phyloP scores from a whole-genome alignment of 2,113 vertebrate genomes.

The Thermophis baileyi region DNA sequence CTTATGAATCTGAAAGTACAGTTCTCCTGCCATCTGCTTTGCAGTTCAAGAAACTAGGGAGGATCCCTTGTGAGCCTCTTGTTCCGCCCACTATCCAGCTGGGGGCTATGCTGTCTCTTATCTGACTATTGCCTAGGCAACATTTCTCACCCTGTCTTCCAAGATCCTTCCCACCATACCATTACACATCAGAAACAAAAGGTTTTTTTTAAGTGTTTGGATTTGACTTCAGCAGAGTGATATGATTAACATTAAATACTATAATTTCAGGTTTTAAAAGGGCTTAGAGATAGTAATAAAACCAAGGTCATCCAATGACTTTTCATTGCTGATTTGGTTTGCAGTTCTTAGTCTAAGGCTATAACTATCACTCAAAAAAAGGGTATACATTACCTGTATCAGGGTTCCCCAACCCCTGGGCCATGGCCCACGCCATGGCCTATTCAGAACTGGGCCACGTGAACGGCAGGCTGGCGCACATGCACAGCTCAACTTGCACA shows the following conservation, averaged over 20 bases:
- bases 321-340: neutral
- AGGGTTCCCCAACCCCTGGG: neutral
- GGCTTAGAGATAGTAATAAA: neutral
- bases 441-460: neutral
- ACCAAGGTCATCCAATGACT: neutral
- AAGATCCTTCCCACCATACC: neutral
- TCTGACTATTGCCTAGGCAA: neutral
- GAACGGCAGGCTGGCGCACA: neutral
- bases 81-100: neutral
- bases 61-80: neutral
- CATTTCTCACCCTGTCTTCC: neutral
- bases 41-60: neutral
- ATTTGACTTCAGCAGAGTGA: neutral
- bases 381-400: neutral
- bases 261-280: neutral
- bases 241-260: neutral
- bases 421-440: neutral
- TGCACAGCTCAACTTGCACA: neutral
- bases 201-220: neutral
- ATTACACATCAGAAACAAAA: neutral
- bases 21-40: neutral
- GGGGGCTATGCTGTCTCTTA: neutral
- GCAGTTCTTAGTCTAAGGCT: neutral
- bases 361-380: neutral
- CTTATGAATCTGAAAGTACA: neutral